A percentile compares a stretch with the other conserved stretches of the same genome.
phyloP scores from a whole-genome alignment of 1,140 invertebrate genomes.

The Heliconius melpomene region DNA sequence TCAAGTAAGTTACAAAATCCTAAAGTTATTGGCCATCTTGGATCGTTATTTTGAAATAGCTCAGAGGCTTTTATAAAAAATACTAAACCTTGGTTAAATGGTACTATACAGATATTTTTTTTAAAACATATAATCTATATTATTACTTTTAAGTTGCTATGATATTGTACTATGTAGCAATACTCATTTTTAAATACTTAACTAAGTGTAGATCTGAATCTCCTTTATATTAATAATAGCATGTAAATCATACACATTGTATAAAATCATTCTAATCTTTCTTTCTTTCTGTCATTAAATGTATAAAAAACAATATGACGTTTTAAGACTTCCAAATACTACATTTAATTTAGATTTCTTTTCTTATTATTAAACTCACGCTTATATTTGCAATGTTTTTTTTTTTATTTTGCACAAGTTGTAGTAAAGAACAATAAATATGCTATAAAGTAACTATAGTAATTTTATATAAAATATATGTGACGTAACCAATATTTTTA shows the following conservation, averaged over 20 bases:
- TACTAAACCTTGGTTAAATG: not conserved
- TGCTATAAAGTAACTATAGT: no score
- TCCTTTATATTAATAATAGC: not conserved
- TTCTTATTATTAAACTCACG: no score
- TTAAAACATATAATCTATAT: not conserved
- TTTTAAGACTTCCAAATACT: no score
- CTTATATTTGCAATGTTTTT: no score
- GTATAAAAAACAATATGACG: not conserved
- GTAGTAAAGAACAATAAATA: no score
- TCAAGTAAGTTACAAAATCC: no score
- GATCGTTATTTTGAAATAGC: not conserved
- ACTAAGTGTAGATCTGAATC: not conserved
- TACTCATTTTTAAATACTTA: not conserved
- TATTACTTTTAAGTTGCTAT: conserved; percentile 2
- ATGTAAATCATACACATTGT: not conserved
- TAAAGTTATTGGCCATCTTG: not conserved
- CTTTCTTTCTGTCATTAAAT: not conserved
- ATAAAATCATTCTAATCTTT: not conserved
- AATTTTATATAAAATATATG: not conserved
- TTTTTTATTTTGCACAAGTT: no score
- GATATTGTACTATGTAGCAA: not conserved
- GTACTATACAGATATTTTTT: not conserved
- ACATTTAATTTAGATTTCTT: no score
- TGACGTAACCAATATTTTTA: not conserved
- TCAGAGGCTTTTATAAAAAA: not conserved